Conservation (phyloP, 2,113 vertebrate genomes). For the Calidris pugnax region DNA sequence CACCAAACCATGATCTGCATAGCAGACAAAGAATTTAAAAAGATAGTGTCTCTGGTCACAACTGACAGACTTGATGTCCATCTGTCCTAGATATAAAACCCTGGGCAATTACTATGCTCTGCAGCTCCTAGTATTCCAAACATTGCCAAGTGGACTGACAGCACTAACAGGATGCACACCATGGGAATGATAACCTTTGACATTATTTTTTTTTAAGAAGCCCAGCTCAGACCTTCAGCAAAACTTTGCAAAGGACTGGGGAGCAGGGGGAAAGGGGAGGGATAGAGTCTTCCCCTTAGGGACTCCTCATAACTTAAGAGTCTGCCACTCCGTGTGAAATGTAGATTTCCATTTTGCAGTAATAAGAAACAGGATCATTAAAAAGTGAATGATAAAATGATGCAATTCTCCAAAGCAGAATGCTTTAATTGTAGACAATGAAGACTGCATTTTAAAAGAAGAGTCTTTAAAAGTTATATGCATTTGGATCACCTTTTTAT, state of each 20-base stretch:
- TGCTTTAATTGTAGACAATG: neutral
- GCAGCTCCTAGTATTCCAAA: neutral
- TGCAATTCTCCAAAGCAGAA: neutral
- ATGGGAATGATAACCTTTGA: neutral
- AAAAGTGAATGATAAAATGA: neutral
- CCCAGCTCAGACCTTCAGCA: neutral
- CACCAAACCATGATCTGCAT: neutral
- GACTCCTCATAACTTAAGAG: neutral
- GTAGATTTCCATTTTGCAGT: neutral
- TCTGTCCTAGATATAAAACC: neutral
- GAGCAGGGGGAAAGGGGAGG: neutral
- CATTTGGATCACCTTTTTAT: neutral
- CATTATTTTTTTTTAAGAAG: neutral
- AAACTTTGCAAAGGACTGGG: neutral
- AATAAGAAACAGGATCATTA: neutral
- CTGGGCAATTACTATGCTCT: neutral
- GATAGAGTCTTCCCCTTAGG: neutral
- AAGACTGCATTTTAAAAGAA: neutral
- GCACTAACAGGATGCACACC: neutral
- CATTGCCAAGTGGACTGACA: neutral
- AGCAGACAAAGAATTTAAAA: neutral
- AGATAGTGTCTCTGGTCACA: neutral
- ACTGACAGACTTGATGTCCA: neutral
- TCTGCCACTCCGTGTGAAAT: neutral
- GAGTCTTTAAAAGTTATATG: neutral